phyloP scores from a whole-genome alignment of 2,113 vertebrate genomes.

The Phasianus colchicus region DNA sequence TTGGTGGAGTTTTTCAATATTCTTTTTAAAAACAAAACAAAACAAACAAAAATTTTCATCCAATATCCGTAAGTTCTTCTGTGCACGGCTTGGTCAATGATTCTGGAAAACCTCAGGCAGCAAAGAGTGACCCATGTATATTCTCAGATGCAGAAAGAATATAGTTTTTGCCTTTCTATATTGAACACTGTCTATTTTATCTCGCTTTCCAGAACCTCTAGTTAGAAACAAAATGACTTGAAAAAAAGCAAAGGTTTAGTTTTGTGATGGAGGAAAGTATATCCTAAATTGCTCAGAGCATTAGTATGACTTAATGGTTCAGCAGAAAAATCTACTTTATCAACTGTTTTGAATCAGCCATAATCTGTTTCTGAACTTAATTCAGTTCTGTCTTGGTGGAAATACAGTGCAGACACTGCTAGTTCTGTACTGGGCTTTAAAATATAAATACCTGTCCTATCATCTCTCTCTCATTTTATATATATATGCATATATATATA shows the following conservation, averaged over 20 bases:
- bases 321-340: conserved; percentile 50
- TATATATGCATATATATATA: background rate
- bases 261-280: conserved; percentile 72
- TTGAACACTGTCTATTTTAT: conserved; percentile 68
- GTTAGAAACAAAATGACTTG: conserved; percentile 53
- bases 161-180: conserved; percentile 67
- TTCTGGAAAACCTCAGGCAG: conserved; percentile 74
- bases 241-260: conserved; percentile 60
- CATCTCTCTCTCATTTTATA: conserved; percentile 22
- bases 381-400: conserved; percentile 20
- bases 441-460: conserved; percentile 48
- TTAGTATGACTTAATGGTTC: conserved; percentile 62
- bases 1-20: background rate
- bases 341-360: conserved; percentile 2
- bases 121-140: conserved; percentile 54
- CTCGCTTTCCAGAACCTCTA: conserved; percentile 74
- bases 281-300: conserved; percentile 63
- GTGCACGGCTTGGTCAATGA: conserved; percentile 64
- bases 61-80: conserved; percentile 17
- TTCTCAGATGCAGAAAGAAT: conserved; percentile 64
- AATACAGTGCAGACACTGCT: background rate
- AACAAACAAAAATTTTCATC: background rate
- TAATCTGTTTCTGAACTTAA: conserved; percentile 53
- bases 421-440: conserved; percentile 40
- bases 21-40: too few relatives aligned